These are phyloP conservation scores for Orchesella flavescens DNA, from an alignment of 2,888 invertebrate genomes.

Conservation along the genomic window DNA sequence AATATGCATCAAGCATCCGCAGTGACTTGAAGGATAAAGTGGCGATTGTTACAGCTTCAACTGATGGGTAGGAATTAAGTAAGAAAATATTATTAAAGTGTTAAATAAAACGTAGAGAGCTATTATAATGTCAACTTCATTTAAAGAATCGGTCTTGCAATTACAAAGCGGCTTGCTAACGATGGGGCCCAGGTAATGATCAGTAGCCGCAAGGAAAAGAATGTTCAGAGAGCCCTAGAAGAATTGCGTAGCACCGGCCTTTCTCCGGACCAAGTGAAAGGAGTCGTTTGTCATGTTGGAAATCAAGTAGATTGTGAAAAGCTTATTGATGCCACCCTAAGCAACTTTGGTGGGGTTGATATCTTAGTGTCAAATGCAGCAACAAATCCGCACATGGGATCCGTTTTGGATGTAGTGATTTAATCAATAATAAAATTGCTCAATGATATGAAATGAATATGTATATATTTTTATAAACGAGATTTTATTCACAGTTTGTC, in stretches of 20 bases:
- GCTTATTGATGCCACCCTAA: slow-evolving; percentile 82
- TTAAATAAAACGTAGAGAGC: no score
- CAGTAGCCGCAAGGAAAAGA: slow-evolving; percentile 90
- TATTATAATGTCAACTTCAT: no score
- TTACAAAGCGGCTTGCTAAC: slow-evolving; percentile 87
- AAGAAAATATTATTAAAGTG: no score
- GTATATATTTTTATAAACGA: no score
- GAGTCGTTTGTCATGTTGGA: slow-evolving; percentile 92
- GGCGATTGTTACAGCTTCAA: slow-evolving; percentile 91
- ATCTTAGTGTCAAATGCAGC: slow-evolving; percentile 93
- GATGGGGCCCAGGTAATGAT: slow-evolving; percentile 95
- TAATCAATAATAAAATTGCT: background rate
- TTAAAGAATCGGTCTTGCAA: slow-evolving; percentile 89
- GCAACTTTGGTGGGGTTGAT: slow-evolving; percentile 89
- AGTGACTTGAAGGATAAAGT: slow-evolving; percentile 81
- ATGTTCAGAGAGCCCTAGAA: slow-evolving; percentile 86
- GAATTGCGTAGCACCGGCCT: slow-evolving; percentile 81
- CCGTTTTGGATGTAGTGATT: slow-evolving; percentile 82
- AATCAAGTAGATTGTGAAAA: slow-evolving; percentile 85
- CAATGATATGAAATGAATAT: background rate
- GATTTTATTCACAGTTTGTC: background rate
- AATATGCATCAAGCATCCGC: slow-evolving; percentile 23
- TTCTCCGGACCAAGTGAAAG: slow-evolving; percentile 78
- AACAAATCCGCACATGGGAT: slow-evolving; percentile 87
- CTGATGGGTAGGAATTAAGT: slow-evolving; percentile 86